Evolutionary conservation across 30 jellyfish, hydroid and myxozoan species (phyloP).

Genomic region (Chironex yamaguchii): DNA sequence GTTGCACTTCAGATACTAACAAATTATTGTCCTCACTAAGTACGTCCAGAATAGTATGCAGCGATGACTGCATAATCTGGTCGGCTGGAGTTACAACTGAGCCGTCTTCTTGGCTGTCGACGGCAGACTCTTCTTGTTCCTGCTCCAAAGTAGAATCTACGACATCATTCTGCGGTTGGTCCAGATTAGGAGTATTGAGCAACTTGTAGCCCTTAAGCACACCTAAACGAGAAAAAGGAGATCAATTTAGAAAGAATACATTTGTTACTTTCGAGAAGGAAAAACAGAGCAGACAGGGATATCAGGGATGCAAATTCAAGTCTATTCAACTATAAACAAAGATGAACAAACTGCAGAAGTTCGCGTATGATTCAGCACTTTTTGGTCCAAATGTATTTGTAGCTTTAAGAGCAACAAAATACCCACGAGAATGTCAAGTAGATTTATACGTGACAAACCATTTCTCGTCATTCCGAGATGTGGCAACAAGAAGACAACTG

Average conservation of each 20-base stretch:
- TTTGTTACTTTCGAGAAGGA: background rate
- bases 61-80: constrained; percentile 85
- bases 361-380: no score
- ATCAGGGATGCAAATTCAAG: background rate
- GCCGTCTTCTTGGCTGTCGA: constrained; percentile 80
- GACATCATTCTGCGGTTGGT: constrained; percentile 84
- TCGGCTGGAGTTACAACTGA: constrained; percentile 71
- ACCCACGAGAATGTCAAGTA: no score
- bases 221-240: constrained; percentile 38
- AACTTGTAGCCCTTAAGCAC: constrained; percentile 83
- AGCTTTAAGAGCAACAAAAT: no score
- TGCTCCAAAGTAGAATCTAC: background rate
- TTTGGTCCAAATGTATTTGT: no score
- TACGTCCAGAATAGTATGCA: constrained; percentile 91
- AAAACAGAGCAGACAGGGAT: background rate
- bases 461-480: no score
- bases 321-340: background rate
- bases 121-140: constrained; percentile 64
- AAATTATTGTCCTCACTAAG: constrained; percentile 64
- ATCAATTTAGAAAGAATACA: background rate
- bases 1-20: constrained; percentile 88
- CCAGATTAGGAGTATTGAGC: constrained; percentile 74
- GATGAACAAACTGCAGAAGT: background rate
- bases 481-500: no score
- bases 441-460: no score